phyloP scores from a whole-genome alignment of 2,797 vertebrate genomes.

The Fistularia tabacaria region DNA sequence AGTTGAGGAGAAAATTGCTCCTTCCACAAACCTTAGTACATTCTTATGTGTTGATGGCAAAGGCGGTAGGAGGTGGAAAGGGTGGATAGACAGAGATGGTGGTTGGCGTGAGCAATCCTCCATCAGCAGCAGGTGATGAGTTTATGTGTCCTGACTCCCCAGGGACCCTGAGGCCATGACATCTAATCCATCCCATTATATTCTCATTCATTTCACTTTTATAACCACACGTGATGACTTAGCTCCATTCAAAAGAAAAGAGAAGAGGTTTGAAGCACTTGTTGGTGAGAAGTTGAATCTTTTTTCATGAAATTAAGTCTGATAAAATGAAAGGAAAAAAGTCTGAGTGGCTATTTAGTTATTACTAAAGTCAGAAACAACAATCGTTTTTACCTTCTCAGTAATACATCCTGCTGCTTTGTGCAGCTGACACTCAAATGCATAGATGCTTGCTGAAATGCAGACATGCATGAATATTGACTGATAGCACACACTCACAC shows the following conservation, averaged over 20 bases:
- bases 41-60: constrained; percentile 50
- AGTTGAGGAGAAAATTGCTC: constrained; percentile 55
- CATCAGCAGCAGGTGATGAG: constrained; percentile 85
- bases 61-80: constrained; percentile 51
- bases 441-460: constrained; percentile 53
- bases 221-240: constrained; percentile 86
- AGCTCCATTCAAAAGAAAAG: constrained; percentile 60
- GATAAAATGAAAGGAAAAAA: constrained; percentile 22
- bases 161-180: constrained; percentile 76
- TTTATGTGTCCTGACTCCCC: constrained; percentile 75
- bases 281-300: constrained; percentile 50
- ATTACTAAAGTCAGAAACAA: constrained; percentile 58
- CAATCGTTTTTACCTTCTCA: constrained; percentile 58
- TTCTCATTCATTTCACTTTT: constrained; percentile 91
- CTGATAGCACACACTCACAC: constrained; percentile 21
- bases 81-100: constrained; percentile 65
- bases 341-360: constrained; percentile 36
- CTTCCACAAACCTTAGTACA: constrained; percentile 56
- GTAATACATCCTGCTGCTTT: constrained; percentile 27
- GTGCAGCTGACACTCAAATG: constrained; percentile 49
- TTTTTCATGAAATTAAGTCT: constrained; percentile 35
- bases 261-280: constrained; percentile 46
- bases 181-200: constrained; percentile 79
- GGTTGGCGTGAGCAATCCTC: constrained; percentile 64
- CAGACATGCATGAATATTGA: constrained; percentile 27